phyloP scores from a whole-genome alignment of 2,888 invertebrate species.

The Trachelus tabidus region DNA sequence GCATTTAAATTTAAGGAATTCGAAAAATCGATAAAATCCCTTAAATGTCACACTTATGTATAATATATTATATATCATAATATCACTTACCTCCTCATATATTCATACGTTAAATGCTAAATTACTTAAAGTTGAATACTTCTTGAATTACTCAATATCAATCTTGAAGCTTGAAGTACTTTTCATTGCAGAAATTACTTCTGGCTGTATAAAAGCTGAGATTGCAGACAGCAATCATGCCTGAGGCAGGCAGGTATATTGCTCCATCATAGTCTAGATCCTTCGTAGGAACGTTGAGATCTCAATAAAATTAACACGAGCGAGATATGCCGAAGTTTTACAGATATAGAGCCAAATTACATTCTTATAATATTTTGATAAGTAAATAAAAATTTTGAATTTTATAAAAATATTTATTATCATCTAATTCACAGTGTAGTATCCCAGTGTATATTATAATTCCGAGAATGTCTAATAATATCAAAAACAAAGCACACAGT shows the following conservation, averaged over 20 bases:
- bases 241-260: slow-evolving; percentile 4
- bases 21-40: not conserved
- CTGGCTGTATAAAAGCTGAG: slow-evolving; percentile 11
- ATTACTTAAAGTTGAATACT: not conserved
- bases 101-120: not conserved
- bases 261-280: not conserved
- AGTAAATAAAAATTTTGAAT: not conserved
- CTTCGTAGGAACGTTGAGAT: not conserved
- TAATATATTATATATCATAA: not conserved
- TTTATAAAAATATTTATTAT: not conserved
- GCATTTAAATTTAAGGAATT: no score
- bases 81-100: not conserved
- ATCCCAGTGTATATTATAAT: not conserved
- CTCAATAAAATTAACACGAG: not conserved
- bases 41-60: not conserved
- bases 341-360: not conserved
- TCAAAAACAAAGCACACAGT: not conserved
- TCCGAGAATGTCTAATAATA: not conserved
- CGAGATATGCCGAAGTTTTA: not conserved
- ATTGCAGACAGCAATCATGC: slow-evolving; percentile 22
- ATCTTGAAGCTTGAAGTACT: slow-evolving; percentile 16
- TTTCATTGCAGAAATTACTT: slow-evolving; percentile 21
- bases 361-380: not conserved
- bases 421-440: not conserved
- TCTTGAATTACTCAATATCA: not conserved